These are phyloP conservation scores for Marmota flaviventris DNA, from an alignment of 2,113 vertebrate species.

Conservation along the genomic window DNA sequence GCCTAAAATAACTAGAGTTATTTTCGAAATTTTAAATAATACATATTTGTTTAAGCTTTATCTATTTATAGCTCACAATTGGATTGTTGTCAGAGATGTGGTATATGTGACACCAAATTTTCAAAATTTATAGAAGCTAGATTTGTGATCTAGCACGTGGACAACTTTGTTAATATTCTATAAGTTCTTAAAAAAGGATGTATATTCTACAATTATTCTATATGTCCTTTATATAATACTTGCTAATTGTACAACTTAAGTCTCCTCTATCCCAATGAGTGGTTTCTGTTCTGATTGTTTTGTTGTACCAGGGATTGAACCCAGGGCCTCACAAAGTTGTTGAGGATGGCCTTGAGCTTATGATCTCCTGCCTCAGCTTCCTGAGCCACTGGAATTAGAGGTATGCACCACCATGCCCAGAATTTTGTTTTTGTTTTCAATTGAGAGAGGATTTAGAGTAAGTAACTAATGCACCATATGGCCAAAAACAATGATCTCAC, in stretches of 20 bases:
- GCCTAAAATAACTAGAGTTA: constrained; percentile 3
- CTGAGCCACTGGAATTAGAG: too few relatives aligned
- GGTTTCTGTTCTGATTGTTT: too few relatives aligned
- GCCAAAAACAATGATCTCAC: not conserved
- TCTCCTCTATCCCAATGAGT: not conserved
- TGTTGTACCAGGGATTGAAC: too few relatives aligned
- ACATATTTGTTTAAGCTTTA: not conserved
- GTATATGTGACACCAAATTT: not conserved
- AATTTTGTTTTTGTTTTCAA: not conserved
- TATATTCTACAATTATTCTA: not conserved
- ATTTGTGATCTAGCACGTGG: not conserved
- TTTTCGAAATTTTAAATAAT: not conserved
- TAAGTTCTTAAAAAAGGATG: not conserved
- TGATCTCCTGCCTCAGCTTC: too few relatives aligned
- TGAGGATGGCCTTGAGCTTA: too few relatives aligned
- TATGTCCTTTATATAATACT: not conserved
- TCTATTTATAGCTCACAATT: not conserved
- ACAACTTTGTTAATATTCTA: not conserved
- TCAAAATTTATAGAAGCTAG: not conserved
- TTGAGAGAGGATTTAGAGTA: not conserved
- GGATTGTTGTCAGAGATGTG: not conserved
- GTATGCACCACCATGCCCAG: too few relatives aligned
- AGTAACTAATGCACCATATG: not conserved
- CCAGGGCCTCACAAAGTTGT: too few relatives aligned
- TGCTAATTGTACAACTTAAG: not conserved